These are phyloP conservation scores for Drosophila watanabei DNA, from an alignment of 1,140 invertebrate genomes.

Conservation along the genomic window DNA sequence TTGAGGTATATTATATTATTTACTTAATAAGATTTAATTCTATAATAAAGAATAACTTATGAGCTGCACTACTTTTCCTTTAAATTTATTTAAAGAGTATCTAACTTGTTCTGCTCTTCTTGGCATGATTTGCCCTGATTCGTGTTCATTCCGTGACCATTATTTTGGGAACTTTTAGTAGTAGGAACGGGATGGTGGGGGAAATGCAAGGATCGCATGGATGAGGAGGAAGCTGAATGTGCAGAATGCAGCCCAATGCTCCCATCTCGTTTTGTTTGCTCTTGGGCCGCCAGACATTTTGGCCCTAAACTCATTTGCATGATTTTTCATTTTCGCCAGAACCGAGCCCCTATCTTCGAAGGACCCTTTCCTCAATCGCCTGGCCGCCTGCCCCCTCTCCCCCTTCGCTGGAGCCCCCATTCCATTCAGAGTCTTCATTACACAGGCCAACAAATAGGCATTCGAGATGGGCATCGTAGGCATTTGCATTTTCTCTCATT, in stretches of 20 bases:
- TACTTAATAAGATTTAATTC: too few species aligned
- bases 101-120: neutral
- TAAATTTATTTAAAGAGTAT: neutral
- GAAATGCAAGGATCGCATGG: neutral
- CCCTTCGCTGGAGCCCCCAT: neutral
- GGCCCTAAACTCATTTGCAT: conserved; percentile 77
- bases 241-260: conserved; percentile 28
- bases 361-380: neutral
- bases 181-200: neutral
- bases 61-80: neutral
- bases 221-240: conserved; percentile 13
- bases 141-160: conserved; percentile 69
- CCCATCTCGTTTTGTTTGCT: conserved; percentile 7
- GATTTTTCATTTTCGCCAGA: conserved; percentile 55
- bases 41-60: too few species aligned
- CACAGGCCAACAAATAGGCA: conserved; percentile 42
- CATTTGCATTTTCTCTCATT: conserved; percentile 12
- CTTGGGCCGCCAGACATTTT: conserved; percentile 47
- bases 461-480: conserved; percentile 22
- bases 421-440: conserved; percentile 46
- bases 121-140: conserved; percentile 61
- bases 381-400: too few species aligned
- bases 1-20: neutral
- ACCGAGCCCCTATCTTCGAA: conserved; percentile 18
- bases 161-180: conserved; percentile 46